Conservation (phyloP, 2,113 vertebrate genomes). For the Holacanthus passer region DNA sequence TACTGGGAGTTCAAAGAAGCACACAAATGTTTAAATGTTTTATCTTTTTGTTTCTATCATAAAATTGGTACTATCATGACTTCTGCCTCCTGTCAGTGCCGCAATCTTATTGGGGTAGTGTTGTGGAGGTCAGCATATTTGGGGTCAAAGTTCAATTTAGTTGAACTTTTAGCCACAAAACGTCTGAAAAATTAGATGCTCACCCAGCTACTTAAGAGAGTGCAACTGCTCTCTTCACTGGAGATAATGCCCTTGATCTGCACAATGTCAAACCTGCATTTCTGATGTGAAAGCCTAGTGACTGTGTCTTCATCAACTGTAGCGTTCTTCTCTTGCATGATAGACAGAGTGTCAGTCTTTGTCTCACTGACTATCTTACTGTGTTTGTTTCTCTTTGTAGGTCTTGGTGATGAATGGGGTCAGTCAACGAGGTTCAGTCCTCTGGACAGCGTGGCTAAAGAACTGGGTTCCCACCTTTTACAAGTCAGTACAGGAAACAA, state of each 20-base stretch:
- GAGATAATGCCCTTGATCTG: background rate
- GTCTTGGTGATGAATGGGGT: conserved; percentile 93
- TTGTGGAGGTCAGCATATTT: too few relatives aligned
- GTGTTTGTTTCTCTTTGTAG: conserved; percentile 73
- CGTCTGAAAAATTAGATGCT: background rate
- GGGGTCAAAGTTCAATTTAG: background rate
- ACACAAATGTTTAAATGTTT: background rate
- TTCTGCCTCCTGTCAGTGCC: too few relatives aligned
- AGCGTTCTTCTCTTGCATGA: background rate
- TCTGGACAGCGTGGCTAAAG: conserved; percentile 92
- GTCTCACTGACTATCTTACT: background rate
- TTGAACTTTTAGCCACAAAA: background rate
- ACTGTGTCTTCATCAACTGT: background rate
- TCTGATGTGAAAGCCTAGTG: background rate
- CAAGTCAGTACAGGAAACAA: conserved; percentile 83
- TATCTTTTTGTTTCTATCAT: background rate
- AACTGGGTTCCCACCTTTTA: conserved; percentile 94
- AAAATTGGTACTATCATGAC: background rate
- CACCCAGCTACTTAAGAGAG: background rate
- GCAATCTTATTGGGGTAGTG: too few relatives aligned
- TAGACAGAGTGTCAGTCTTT: background rate
- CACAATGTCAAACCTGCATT: background rate
- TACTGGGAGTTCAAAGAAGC: background rate
- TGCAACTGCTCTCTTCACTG: background rate
- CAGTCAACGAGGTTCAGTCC: conserved; percentile 86